Conservation (phyloP, 2,797 vertebrate genomes). For the Semotilus atromaculatus region DNA sequence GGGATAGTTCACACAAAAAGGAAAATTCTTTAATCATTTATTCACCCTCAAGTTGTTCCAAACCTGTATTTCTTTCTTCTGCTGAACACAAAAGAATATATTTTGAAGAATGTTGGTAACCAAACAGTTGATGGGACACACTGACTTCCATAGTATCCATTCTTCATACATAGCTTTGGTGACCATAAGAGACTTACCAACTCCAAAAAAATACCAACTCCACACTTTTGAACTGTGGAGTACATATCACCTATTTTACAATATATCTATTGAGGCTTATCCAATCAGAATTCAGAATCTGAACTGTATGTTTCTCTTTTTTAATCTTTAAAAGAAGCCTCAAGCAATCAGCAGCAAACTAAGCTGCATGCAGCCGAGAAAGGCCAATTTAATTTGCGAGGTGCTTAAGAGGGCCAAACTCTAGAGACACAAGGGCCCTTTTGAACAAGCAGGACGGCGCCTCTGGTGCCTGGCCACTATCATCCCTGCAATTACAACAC, state of each 20-base stretch:
- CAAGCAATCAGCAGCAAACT: slow-evolving; percentile 24
- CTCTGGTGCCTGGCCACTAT: slow-evolving; percentile 45
- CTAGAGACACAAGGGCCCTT: slow-evolving; percentile 41
- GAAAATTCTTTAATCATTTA: too few species aligned
- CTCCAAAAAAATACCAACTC: too few species aligned
- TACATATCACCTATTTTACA: not conserved
- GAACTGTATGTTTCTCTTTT: slow-evolving; percentile 13
- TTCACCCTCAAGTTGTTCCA: too few species aligned
- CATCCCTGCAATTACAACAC: slow-evolving; percentile 56
- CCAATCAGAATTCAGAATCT: slow-evolving; percentile 23
- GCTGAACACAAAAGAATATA: too few species aligned
- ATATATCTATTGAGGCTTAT: not conserved
- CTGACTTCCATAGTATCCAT: too few species aligned
- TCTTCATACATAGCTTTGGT: too few species aligned
- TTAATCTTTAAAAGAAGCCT: slow-evolving; percentile 28
- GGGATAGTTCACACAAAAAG: too few species aligned
- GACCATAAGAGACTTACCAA: not conserved
- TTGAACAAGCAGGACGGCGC: slow-evolving; percentile 37
- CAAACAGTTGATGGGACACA: too few species aligned
- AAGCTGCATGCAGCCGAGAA: slow-evolving; percentile 31
- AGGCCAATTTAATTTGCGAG: slow-evolving; percentile 48
- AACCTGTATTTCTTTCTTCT: too few species aligned
- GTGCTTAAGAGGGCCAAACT: slow-evolving; percentile 36
- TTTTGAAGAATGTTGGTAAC: too few species aligned
- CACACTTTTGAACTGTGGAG: not conserved